phyloP scores from a whole-genome alignment of 64 coral and sea anemone genomes.

The Hydrozoanthus tunicans region DNA sequence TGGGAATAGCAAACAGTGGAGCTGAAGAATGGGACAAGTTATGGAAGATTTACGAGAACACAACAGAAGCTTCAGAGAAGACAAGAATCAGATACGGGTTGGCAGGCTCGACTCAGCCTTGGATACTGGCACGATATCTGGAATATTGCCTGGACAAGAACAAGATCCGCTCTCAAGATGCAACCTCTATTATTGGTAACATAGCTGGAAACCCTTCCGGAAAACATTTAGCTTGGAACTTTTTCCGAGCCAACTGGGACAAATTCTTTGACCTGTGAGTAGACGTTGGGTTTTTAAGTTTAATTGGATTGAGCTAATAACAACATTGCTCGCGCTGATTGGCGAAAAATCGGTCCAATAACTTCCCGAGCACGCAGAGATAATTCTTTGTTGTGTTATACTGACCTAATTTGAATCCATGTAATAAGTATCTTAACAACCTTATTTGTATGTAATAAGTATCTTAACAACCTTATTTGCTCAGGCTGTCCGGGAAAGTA shows the following conservation, averaged over 20 bases:
- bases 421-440: no score
- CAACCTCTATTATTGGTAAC: constrained; percentile 63
- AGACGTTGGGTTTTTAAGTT: not conserved
- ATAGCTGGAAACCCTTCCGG: constrained; percentile 74
- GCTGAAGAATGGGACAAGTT: constrained; percentile 30
- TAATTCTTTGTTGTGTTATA: no score
- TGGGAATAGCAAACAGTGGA: constrained; percentile 44
- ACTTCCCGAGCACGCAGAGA: no score
- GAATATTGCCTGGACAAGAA: constrained; percentile 61
- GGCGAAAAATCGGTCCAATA: no score
- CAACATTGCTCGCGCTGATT: no score
- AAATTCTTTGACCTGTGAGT: constrained; percentile 72
- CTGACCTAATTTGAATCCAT: no score
- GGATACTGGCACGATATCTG: constrained; percentile 56
- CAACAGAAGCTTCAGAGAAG: constrained; percentile 41
- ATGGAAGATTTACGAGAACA: constrained; percentile 37
- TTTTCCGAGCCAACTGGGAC: constrained; percentile 75
- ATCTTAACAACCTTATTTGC: no score
- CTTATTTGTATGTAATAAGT: no score
- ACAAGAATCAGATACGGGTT: constrained; percentile 28
- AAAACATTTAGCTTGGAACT: constrained; percentile 86
- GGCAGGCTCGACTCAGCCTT: constrained; percentile 27
- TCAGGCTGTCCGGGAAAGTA: no score
- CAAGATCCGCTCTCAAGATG: constrained; percentile 86
- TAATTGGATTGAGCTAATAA: no score